Conservation (phyloP, 2,888 invertebrate genomes). For the Eupithecia exiguata region DNA sequence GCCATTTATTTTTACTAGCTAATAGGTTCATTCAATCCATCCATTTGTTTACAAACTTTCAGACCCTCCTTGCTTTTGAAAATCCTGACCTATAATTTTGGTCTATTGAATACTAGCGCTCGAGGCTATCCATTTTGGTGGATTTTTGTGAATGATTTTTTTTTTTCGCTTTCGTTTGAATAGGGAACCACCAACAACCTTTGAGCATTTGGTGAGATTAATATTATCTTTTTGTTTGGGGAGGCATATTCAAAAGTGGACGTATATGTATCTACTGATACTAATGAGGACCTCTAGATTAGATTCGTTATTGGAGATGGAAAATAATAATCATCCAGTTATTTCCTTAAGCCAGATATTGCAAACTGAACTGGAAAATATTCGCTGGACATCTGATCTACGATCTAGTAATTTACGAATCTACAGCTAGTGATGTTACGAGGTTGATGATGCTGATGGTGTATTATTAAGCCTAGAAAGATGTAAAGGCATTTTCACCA, state of each 20-base stretch:
- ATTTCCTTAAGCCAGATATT: background rate
- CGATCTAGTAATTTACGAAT: no score
- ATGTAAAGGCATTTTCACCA: constrained; percentile 3
- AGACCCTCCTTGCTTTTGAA: background rate
- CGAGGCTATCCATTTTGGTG: background rate
- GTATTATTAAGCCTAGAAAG: background rate
- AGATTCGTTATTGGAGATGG: background rate
- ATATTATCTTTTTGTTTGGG: no score
- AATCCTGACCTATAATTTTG: background rate
- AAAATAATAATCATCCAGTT: background rate
- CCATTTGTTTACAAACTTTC: background rate
- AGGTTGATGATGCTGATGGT: background rate
- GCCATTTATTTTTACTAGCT: background rate
- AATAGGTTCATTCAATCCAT: background rate
- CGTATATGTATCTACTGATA: no score
- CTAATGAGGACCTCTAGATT: no score
- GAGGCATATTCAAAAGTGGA: no score
- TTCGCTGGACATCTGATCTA: no score
- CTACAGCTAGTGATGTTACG: no score
- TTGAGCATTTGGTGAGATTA: no score
- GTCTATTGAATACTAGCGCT: background rate
- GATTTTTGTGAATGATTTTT: no score
- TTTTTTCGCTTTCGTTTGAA: no score
- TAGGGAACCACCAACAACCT: no score
- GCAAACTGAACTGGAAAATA: background rate